A percentile compares a stretch with the other conserved stretches of the same genome.
Conservation (phyloP, 2,797 vertebrate species). For the Lerista edwardsae region DNA sequence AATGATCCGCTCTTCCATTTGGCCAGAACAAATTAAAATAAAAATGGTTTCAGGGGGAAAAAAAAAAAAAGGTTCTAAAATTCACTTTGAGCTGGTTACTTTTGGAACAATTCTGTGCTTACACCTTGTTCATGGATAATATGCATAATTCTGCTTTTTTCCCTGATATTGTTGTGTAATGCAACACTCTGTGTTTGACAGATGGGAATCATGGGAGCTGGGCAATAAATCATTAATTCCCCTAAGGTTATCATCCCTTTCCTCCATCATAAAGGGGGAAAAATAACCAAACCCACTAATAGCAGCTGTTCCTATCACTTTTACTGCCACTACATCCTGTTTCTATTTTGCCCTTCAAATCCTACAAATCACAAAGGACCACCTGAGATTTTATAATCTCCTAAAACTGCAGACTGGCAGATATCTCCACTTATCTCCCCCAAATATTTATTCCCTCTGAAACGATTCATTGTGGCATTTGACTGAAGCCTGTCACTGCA, state of each 20-base stretch:
- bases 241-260: constrained; percentile 45
- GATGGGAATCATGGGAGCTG: background rate
- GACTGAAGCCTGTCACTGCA: constrained; percentile 13
- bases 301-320: constrained; percentile 55
- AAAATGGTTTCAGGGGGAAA: too few species aligned
- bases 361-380: constrained; percentile 36
- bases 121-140: constrained; percentile 61
- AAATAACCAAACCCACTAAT: constrained; percentile 50
- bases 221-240: constrained; percentile 43
- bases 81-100: constrained; percentile 51
- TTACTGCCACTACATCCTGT: constrained; percentile 40
- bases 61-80: constrained; percentile 18
- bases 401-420: constrained; percentile 36
- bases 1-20: constrained; percentile 50
- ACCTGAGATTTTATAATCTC: constrained; percentile 39
- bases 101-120: constrained; percentile 50
- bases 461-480: constrained; percentile 49
- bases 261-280: constrained; percentile 34
- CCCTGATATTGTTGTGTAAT: constrained; percentile 35
- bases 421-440: constrained; percentile 30
- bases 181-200: background rate
- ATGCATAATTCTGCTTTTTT: background rate
- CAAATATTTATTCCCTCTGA: constrained; percentile 51
- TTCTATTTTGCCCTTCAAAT: constrained; percentile 57
- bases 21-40: constrained; percentile 4